These are phyloP conservation scores for Neodon shergylaensis DNA, from an alignment of 2,113 vertebrate species.

Conservation along the genomic window DNA sequence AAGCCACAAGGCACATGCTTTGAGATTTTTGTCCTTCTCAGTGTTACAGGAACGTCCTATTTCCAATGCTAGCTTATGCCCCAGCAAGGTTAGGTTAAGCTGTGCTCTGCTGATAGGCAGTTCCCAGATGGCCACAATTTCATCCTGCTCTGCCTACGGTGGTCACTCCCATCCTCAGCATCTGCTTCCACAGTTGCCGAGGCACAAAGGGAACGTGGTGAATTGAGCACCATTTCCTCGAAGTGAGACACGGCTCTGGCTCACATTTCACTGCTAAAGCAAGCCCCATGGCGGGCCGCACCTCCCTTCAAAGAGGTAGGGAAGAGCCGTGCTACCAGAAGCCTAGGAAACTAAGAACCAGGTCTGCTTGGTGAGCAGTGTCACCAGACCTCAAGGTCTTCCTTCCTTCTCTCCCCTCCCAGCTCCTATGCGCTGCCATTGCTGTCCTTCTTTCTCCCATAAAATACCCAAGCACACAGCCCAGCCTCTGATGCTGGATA, in stretches of 20 bases:
- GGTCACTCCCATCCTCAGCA: not conserved
- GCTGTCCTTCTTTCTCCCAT: not conserved
- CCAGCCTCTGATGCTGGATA: not conserved
- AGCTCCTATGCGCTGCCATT: not conserved
- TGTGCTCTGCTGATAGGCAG: not conserved
- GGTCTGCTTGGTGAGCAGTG: not conserved
- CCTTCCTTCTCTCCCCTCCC: not conserved
- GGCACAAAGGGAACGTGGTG: not conserved
- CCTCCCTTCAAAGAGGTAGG: not conserved
- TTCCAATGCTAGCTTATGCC: not conserved
- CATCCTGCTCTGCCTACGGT: not conserved
- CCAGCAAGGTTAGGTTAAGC: not conserved
- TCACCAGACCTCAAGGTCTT: not conserved
- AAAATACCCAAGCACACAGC: not conserved
- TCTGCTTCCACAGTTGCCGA: not conserved
- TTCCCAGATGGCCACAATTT: not conserved
- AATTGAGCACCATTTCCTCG: not conserved
- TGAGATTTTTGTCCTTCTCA: not conserved
- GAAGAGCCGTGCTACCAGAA: not conserved
- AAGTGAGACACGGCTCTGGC: not conserved
- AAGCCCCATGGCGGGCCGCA: no score
- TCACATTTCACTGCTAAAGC: not conserved
- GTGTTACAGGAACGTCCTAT: not conserved
- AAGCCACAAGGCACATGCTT: not conserved
- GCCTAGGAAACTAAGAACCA: not conserved